A percentile compares a stretch with the other conserved stretches of the same genome.
These are phyloP conservation scores for Solea solea DNA, from an alignment of 2,113 vertebrate genomes.

Conservation along the genomic window DNA sequence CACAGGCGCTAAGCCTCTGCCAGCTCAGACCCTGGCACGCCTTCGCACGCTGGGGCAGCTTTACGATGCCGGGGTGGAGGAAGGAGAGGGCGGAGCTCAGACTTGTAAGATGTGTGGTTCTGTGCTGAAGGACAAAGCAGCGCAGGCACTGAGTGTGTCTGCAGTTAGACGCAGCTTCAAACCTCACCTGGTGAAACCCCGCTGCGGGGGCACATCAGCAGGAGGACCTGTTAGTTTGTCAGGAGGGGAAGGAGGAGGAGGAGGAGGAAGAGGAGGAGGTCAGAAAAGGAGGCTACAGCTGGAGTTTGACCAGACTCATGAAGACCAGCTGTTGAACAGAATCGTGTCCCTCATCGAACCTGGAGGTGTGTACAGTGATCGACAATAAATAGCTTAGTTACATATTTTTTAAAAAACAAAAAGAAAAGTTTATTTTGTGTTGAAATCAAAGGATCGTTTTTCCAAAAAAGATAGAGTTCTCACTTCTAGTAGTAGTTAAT, in stretches of 20 bases:
- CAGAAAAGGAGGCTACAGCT: constrained; percentile 85
- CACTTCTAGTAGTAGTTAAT: too few relatives aligned
- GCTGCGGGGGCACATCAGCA: constrained; percentile 13
- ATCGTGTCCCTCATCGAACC: constrained; percentile 92
- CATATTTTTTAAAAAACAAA: too few relatives aligned
- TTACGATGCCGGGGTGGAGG: constrained; percentile 54
- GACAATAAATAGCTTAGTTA: not conserved
- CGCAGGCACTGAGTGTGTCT: constrained; percentile 13
- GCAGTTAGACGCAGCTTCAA: constrained; percentile 57
- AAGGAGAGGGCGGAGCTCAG: constrained; percentile 52
- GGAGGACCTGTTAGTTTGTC: constrained; percentile 37
- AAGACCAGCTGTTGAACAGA: constrained; percentile 88
- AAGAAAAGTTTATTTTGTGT: too few relatives aligned
- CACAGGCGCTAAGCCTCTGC: constrained; percentile 84
- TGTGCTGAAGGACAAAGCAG: constrained; percentile 69
- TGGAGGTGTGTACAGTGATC: constrained; percentile 60
- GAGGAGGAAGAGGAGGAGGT: constrained; percentile 48
- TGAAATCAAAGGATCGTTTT: too few relatives aligned
- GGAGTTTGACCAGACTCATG: constrained; percentile 87
- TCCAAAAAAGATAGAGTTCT: too few relatives aligned
- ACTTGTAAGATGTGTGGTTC: constrained; percentile 87
- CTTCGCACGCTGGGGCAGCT: constrained; percentile 81
- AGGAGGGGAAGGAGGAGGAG: constrained; percentile 49
- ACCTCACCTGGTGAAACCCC: constrained; percentile 58
- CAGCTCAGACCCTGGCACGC: constrained; percentile 85